phyloP scores from a whole-genome alignment of 2,797 vertebrate species.

The Valencia hispanica region DNA sequence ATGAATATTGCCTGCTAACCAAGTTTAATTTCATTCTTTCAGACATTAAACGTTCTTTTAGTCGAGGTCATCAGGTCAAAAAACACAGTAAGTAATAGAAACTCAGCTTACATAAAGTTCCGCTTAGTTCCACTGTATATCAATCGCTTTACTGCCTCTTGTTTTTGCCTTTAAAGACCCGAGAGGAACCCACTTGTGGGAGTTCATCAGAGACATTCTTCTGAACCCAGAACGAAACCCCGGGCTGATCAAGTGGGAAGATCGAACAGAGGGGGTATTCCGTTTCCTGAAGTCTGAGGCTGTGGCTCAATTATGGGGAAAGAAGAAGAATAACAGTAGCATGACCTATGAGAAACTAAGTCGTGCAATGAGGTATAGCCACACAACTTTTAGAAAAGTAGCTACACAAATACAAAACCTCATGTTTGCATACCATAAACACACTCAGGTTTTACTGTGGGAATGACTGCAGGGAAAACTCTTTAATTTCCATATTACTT shows the following conservation, averaged over 20 bases:
- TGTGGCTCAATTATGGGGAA: slow-evolving; percentile 97
- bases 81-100: slow-evolving; percentile 90
- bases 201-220: slow-evolving; percentile 97
- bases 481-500: background rate
- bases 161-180: slow-evolving; percentile 67
- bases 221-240: slow-evolving; percentile 95
- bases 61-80: slow-evolving; percentile 85
- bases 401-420: background rate
- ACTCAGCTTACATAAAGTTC: background rate
- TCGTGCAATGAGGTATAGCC: slow-evolving; percentile 92
- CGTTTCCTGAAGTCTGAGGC: slow-evolving; percentile 97
- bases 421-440: background rate
- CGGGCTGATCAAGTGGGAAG: slow-evolving; percentile 98
- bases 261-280: slow-evolving; percentile 93
- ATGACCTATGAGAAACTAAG: slow-evolving; percentile 99
- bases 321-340: slow-evolving; percentile 98
- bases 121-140: background rate
- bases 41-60: slow-evolving; percentile 87
- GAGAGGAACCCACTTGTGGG: slow-evolving; percentile 95
- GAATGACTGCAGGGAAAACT: background rate
- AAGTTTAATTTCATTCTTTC: slow-evolving; percentile 34
- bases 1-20: background rate
- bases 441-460: background rate
- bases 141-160: background rate
- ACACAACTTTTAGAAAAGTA: background rate